Evolutionary conservation across 2,888 invertebrate genomes (phyloP), one percentile per base, ranked within the genome.

Genomic region (Ceramica pisi): DNA sequence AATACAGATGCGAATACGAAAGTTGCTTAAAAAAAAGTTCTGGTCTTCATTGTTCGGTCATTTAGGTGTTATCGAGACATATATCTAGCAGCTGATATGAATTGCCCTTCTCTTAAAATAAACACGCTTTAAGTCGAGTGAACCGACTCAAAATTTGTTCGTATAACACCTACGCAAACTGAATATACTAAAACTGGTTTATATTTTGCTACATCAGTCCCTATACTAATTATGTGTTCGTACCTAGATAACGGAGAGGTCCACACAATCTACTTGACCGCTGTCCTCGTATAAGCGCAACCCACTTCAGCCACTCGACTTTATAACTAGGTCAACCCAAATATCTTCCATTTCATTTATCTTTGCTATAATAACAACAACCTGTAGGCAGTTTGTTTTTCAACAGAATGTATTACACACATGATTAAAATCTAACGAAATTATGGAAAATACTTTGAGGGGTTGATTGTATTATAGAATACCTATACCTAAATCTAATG

Each of bases 241-340:
- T 59, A 59, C 44, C 67, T 59, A 80, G 80, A 67, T 59, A 55
- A n/a, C 19, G 53, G 73, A 48, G 50, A 57, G 48, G 66, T 41
- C 21, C 7, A 19, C 50, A 46, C 56, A 50, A 50, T 72, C 53
- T 75, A 76, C 61, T 62, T 61, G 56, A 51, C 74, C 62, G 68
- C 55, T n/a, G 31, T 59, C 23, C 10, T 21, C 23, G 4, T n/a
- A 59, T 71, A 21, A 48, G 48, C 53, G 55, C 53, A 59, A 63
- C 64, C 61, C 31, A 50, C 53, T 60, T 50, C n/a, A 19, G 23
- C 50, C 50, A 53, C 62, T 23, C 35, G 56, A 65, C 69, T 69
- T 80, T 80, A 78, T 56, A 81, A 81, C 76, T 75, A 50, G 81
- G 78, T 70, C 76, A 66, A 75, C 78, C 78, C 65, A 59, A 78